Evolutionary conservation across 2,797 vertebrate species (phyloP).

Genomic region (Harpagifer antarcticus): DNA sequence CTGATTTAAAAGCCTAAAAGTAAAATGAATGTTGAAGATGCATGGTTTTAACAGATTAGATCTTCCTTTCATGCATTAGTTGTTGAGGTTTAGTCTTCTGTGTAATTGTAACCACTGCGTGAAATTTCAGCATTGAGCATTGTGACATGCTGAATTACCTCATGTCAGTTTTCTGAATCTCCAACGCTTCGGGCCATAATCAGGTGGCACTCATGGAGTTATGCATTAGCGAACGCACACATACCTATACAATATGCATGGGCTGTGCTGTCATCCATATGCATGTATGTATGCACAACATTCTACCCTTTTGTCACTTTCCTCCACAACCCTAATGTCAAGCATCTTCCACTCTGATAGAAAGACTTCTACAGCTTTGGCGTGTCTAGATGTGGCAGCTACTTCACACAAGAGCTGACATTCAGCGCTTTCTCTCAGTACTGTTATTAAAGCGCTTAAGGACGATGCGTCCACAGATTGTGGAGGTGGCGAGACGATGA

Average conservation of each 20-base stretch:
- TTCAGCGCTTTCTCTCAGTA: slow-evolving; percentile 12
- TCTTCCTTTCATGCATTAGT: neutral
- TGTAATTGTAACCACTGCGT: neutral
- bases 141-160: neutral
- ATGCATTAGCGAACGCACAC: slow-evolving; percentile 20
- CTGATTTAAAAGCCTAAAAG: neutral
- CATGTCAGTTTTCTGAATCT: slow-evolving; percentile 9
- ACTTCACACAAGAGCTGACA: slow-evolving; percentile 43
- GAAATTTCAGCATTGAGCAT: slow-evolving; percentile 12
- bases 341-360: slow-evolving; percentile 19
- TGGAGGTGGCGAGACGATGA: slow-evolving; percentile 39
- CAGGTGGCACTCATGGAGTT: neutral
- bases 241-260: neutral
- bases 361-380: slow-evolving; percentile 28
- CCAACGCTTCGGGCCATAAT: neutral
- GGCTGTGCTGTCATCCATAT: neutral
- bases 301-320: neutral
- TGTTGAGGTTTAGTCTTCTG: neutral
- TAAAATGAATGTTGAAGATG: neutral
- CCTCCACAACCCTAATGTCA: slow-evolving; percentile 13
- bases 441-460: slow-evolving; percentile 21
- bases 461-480: slow-evolving; percentile 22
- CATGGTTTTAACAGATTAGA: neutral
- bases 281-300: neutral
- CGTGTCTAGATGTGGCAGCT: slow-evolving; percentile 43